These are phyloP conservation scores for Leptoteleia sp. DNA, from an alignment of 1,140 invertebrate genomes.

Conservation along the genomic window DNA sequence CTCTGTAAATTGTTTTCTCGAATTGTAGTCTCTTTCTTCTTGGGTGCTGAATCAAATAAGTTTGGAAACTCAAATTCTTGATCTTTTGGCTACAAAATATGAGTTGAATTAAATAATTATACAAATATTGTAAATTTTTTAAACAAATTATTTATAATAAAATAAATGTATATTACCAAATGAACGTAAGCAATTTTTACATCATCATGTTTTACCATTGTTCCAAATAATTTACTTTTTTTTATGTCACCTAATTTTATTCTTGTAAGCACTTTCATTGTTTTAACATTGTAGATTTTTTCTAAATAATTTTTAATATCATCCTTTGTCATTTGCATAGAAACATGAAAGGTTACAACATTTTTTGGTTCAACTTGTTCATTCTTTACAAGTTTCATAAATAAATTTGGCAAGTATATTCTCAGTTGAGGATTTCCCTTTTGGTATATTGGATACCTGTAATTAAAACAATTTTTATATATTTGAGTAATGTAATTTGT, in stretches of 20 bases:
- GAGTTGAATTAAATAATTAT: too few species aligned
- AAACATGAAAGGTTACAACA: constrained; percentile 91
- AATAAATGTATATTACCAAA: constrained; percentile 82
- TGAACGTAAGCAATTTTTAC: constrained; percentile 90
- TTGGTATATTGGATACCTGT: constrained; percentile 92
- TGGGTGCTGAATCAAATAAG: constrained; percentile 76
- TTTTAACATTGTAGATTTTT: constrained; percentile 94
- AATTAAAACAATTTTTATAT: not conserved
- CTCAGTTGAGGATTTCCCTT: constrained; percentile 94
- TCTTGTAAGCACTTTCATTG: constrained; percentile 87
- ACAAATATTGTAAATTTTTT: too few species aligned
- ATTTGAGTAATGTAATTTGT: too few species aligned
- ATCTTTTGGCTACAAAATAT: constrained; percentile 79
- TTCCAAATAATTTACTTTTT: constrained; percentile 78
- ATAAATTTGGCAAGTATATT: constrained; percentile 95
- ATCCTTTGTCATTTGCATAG: constrained; percentile 90
- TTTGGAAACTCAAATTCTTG: constrained; percentile 83
- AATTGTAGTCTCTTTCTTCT: constrained; percentile 75
- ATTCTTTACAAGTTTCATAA: constrained; percentile 93
- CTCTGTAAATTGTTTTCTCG: constrained; percentile 81
- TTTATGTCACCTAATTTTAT: constrained; percentile 85
- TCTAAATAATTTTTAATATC: constrained; percentile 96
- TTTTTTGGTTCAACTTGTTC: constrained; percentile 85
- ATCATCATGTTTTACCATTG: constrained; percentile 92
- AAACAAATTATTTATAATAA: too few species aligned